Evolutionary conservation across 2,797 vertebrate genomes (phyloP).

Genomic region (Darevskia nairensis): DNA sequence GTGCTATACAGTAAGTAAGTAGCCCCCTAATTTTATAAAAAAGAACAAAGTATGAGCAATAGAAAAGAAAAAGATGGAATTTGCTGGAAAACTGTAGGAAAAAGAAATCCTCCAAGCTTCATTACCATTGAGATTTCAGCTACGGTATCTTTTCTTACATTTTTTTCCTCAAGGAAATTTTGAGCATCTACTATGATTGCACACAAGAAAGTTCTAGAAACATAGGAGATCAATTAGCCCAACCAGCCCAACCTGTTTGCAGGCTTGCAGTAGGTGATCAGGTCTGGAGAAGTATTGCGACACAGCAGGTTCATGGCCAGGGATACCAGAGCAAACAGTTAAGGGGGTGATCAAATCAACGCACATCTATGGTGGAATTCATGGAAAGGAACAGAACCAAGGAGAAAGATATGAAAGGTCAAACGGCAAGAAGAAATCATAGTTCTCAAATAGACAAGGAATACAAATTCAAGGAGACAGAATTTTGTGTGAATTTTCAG

Average conservation of each 20-base stretch:
- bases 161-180: background rate
- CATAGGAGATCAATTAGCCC: background rate
- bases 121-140: background rate
- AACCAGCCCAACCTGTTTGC: background rate
- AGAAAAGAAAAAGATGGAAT: background rate
- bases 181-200: background rate
- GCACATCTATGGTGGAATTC: background rate
- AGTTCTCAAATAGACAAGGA: background rate
- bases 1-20: background rate
- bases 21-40: background rate
- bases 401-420: background rate
- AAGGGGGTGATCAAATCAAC: background rate
- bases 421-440: background rate
- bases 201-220: background rate
- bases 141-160: background rate
- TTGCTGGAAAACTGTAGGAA: background rate
- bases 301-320: background rate
- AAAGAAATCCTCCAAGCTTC: background rate
- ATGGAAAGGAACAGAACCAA: background rate
- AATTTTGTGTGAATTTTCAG: background rate
- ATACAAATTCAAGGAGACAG: background rate
- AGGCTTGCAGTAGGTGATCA: background rate
- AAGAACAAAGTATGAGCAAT: conserved; percentile 10
- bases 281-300: background rate
- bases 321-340: background rate